phyloP scores from a whole-genome alignment of 2,113 vertebrate species.

The Perca schrenkii region DNA sequence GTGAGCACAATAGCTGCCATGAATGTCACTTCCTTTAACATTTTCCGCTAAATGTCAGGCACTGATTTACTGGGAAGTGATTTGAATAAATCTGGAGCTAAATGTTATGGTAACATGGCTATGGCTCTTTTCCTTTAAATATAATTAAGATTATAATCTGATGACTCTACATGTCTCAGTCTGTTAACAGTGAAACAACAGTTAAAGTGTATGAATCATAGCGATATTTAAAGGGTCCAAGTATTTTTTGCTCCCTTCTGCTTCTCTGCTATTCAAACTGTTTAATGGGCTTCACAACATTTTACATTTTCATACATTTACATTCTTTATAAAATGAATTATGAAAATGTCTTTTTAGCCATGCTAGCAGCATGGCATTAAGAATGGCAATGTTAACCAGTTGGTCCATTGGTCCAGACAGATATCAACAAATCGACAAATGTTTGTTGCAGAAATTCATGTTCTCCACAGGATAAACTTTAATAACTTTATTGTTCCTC shows the following conservation, averaged over 20 bases:
- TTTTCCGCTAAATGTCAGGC: constrained; percentile 42
- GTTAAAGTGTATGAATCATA: neutral
- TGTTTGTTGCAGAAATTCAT: no score
- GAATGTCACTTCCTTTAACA: constrained; percentile 53
- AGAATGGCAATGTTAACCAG: no score
- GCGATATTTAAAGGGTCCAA: neutral
- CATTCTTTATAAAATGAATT: neutral
- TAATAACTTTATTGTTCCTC: no score
- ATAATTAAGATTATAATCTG: neutral
- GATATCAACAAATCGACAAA: no score
- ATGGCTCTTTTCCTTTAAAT: neutral
- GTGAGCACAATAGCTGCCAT: constrained; percentile 31
- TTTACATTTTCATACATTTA: constrained; percentile 8
- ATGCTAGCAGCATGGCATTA: neutral
- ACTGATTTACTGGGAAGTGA: constrained; percentile 26
- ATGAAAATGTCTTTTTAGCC: neutral
- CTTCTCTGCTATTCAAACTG: neutral
- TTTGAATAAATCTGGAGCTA: constrained; percentile 27
- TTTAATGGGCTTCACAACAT: neutral
- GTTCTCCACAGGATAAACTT: no score
- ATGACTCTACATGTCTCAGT: neutral
- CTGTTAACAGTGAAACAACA: neutral
- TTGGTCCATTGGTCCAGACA: no score
- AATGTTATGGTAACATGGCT: constrained; percentile 12
- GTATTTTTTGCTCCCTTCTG: neutral